Evolutionary conservation across 2,888 invertebrate genomes (phyloP).

Genomic region (Euphydryas editha): DNA sequence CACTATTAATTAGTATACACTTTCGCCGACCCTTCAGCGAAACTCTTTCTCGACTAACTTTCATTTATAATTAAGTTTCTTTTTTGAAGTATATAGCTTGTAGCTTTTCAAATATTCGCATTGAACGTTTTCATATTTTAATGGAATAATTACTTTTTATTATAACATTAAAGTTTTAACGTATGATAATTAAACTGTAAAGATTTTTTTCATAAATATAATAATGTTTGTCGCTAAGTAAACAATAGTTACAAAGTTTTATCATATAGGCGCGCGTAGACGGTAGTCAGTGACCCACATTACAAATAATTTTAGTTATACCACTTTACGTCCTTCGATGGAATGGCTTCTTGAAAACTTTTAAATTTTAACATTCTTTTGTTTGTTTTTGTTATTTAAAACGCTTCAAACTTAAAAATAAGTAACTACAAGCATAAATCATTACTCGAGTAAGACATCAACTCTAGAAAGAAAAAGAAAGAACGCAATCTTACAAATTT

Average conservation of each 20-base stretch:
- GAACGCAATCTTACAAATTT: too few species aligned
- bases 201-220: neutral
- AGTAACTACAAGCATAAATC: too few species aligned
- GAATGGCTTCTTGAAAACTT: constrained; percentile 52
- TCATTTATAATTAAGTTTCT: neutral
- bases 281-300: constrained; percentile 77
- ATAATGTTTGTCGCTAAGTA: constrained; percentile 44
- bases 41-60: constrained; percentile 19
- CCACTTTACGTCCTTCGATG: constrained; percentile 64
- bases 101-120: neutral
- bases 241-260: constrained; percentile 70
- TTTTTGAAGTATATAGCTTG: neutral
- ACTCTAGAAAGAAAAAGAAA: too few species aligned
- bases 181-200: neutral
- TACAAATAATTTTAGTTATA: constrained; percentile 56
- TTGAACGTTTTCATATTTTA: neutral
- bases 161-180: neutral
- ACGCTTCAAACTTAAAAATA: too few species aligned
- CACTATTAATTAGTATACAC: constrained; percentile 78
- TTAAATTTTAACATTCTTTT: constrained; percentile 6
- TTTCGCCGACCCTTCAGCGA: constrained; percentile 56
- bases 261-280: constrained; percentile 79
- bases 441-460: neutral
- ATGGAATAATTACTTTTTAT: neutral
- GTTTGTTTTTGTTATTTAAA: neutral